Base-by-base conservation (phyloP, 1,140 invertebrate genomes). In the Drosophila orosa region DNA sequence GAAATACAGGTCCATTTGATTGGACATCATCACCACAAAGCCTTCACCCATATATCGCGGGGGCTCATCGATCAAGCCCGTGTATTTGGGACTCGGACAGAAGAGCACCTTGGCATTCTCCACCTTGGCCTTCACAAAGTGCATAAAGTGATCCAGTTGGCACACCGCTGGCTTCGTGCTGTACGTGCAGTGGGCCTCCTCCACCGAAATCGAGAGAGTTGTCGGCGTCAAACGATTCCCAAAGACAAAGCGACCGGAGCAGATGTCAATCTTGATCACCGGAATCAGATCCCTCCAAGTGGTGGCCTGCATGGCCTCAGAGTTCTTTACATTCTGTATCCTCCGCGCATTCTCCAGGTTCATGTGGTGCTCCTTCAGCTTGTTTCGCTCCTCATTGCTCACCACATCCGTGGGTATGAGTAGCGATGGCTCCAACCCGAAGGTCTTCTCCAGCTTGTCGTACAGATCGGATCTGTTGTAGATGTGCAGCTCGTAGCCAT, bases 211-310 rank as follows among this genome's bases (percentile, higher is more conserved):
- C 8, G 97, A 97, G 29, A 99, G 93, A 3, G 98, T 98, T 15
- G 97, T 98, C 1, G 98, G 98, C 7, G 99, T 95, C 58, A 99
- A 92, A 40, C 97, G 95, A 93, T 99, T 99, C n/a, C 98, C 98
- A 93, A 99, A 99, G 15, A 99, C 97, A 66, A 99, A 93, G 68
- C 98, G 95, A 54, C 97, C 98, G 94, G 97, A 96, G 62, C 95
- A 96, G 45, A 99, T 95, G 90, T 99, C 98, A 44, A 98, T 93
- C 93, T 99, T 99, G 60, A 99, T 99, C 27, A 99, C 97, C 48
- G 98, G 98, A 89, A 99, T 98, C 48, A 99, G 94, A 93, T 99
- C 98, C 79, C 98, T 94, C 98, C 98, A 99, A 4, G 97, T 97
- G 77, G 96, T 94, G 0, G 96, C 96, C 92, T 96, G 95, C 33